phyloP scores from a whole-genome alignment of 2,888 invertebrate species.

The Achlya flavicornis region DNA sequence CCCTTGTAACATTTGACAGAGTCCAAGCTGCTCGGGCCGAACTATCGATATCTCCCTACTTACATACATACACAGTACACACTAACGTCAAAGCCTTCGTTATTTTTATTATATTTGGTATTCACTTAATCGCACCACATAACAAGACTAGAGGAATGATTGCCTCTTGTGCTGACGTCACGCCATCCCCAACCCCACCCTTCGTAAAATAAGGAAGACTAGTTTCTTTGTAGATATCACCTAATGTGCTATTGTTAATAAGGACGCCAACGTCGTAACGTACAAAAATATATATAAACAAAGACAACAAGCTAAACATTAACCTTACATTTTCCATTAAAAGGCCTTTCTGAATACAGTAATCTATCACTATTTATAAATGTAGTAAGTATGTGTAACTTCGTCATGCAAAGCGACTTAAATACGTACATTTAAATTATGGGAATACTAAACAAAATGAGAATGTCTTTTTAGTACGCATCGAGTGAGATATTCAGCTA shows the following conservation, averaged over 20 bases:
- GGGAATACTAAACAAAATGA: conserved; percentile 44
- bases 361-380: conserved; percentile 66
- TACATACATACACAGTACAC: conserved; percentile 29
- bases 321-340: conserved; percentile 66
- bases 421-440: conserved; percentile 46
- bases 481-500: conserved; percentile 37
- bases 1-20: conserved; percentile 66
- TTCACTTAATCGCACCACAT: conserved; percentile 80
- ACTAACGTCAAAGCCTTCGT: conserved; percentile 76
- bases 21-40: conserved; percentile 80
- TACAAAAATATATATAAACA: conserved; percentile 79
- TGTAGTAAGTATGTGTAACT: conserved; percentile 47
- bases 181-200: conserved; percentile 50
- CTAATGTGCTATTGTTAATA: conserved; percentile 72
- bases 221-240: conserved; percentile 82
- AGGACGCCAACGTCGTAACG: conserved; percentile 65
- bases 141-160: conserved; percentile 82
- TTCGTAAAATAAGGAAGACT: conserved; percentile 79
- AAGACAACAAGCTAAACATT: conserved; percentile 78
- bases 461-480: conserved; percentile 72
- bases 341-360: conserved; percentile 76
- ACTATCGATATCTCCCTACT: conserved; percentile 63
- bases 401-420: conserved; percentile 50
- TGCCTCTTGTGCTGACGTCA: conserved; percentile 75
- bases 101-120: conserved; percentile 79